Conservation (phyloP, 2,797 vertebrate species). For the Falco rusticolus region DNA sequence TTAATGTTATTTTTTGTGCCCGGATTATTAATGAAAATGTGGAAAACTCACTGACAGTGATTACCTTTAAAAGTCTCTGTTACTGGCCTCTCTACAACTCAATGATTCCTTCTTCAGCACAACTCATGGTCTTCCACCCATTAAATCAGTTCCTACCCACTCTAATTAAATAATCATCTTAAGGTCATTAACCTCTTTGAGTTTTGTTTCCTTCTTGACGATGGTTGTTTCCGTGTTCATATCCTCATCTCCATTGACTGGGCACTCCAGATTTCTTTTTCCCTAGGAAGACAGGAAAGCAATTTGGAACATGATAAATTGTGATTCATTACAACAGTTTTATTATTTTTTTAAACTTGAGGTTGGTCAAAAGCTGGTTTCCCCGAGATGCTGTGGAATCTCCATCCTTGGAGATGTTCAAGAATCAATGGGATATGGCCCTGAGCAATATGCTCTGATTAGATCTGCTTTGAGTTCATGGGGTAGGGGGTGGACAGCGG, state of each 20-base stretch:
- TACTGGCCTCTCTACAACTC: background rate
- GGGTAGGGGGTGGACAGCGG: fast-evolving
- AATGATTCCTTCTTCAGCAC: background rate
- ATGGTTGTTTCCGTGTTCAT: background rate
- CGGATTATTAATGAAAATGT: background rate
- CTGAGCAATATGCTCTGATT: background rate
- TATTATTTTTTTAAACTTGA: background rate
- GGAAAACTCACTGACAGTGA: background rate
- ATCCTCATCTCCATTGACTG: background rate
- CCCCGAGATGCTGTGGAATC: background rate
- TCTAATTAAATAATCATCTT: background rate
- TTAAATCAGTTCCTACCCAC: background rate
- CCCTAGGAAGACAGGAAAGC: background rate
- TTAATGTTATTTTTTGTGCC: background rate
- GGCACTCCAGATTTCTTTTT: background rate
- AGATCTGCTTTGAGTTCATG: background rate
- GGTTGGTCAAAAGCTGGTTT: background rate
- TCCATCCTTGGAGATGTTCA: background rate
- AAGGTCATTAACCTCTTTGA: background rate
- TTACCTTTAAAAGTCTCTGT: background rate
- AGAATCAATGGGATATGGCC: background rate
- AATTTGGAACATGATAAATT: background rate
- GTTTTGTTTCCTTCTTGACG: background rate
- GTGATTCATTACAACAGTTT: background rate
- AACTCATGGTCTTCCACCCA: background rate